Evolutionary conservation across 2,797 vertebrate genomes (phyloP).

Genomic region (Mormyrus proboscirostris): DNA sequence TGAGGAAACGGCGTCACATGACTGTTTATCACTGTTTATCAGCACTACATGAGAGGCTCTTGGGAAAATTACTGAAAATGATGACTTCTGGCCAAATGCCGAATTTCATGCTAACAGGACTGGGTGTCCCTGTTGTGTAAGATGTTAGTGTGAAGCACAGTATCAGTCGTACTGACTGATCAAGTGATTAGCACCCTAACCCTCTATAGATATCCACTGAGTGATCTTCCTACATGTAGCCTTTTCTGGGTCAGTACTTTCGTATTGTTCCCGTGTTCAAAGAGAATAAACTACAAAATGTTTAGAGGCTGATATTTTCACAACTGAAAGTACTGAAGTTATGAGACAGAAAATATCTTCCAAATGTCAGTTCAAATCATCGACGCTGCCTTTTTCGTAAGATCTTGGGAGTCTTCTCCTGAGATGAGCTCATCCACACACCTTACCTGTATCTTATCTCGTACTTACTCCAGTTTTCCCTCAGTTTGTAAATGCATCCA

Average conservation of each 20-base stretch:
- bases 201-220: not conserved
- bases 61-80: not conserved
- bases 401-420: not conserved
- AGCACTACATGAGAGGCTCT: not conserved
- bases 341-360: not conserved
- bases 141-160: not conserved
- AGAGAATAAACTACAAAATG: not conserved
- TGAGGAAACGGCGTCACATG: not conserved
- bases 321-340: not conserved
- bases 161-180: not conserved
- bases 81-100: not conserved
- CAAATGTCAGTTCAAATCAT: not conserved
- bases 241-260: not conserved
- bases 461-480: not conserved
- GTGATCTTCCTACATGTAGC: not conserved
- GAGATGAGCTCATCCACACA: not conserved
- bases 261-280: not conserved
- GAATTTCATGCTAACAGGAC: not conserved
- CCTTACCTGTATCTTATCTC: not conserved
- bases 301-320: not conserved
- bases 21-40: not conserved
- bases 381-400: not conserved
- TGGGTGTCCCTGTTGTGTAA: not conserved
- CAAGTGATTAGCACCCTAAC: not conserved
- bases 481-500: not conserved